A percentile compares a stretch with the other conserved stretches of the same genome.
Conservation (phyloP, 2,888 invertebrate genomes). For the Odontomyia ornata region DNA sequence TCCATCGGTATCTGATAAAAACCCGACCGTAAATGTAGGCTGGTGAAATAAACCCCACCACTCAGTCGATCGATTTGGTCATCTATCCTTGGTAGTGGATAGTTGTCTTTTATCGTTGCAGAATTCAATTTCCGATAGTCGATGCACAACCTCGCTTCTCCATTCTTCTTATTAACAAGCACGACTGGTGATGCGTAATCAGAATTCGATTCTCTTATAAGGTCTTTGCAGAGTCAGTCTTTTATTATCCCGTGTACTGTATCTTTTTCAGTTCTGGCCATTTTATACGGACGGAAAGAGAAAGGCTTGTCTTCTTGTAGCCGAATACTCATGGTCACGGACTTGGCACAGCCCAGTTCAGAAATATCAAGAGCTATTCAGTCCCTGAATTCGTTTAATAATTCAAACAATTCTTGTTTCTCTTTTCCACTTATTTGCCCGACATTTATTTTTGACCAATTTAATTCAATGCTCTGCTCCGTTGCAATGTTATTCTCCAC, state of each 20-base stretch:
- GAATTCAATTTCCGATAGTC: constrained; percentile 54
- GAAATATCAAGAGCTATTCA: too few species aligned
- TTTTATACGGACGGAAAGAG: background rate
- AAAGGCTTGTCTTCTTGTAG: too few species aligned
- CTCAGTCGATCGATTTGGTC: constrained; percentile 56
- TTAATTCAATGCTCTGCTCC: too few species aligned
- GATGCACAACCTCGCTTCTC: too few species aligned
- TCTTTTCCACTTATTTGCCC: too few species aligned
- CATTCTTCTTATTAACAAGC: too few species aligned
- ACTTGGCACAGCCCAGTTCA: too few species aligned
- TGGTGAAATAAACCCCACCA: constrained; percentile 54
- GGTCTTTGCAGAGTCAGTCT: background rate
- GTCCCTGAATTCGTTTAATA: too few species aligned
- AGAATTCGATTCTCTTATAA: background rate
- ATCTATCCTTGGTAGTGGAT: constrained; percentile 61
- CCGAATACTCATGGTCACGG: background rate
- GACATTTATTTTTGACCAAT: too few species aligned
- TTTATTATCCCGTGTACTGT: background rate
- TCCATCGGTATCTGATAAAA: constrained; percentile 58
- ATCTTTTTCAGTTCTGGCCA: background rate
- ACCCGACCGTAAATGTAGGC: constrained; percentile 58
- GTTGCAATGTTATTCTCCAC: too few species aligned
- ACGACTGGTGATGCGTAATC: background rate
- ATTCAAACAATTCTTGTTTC: too few species aligned
- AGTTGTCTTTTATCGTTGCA: constrained; percentile 54